These are phyloP conservation scores for Salmo trutta DNA, from an alignment of 2,797 vertebrate genomes.

Conservation along the genomic window DNA sequence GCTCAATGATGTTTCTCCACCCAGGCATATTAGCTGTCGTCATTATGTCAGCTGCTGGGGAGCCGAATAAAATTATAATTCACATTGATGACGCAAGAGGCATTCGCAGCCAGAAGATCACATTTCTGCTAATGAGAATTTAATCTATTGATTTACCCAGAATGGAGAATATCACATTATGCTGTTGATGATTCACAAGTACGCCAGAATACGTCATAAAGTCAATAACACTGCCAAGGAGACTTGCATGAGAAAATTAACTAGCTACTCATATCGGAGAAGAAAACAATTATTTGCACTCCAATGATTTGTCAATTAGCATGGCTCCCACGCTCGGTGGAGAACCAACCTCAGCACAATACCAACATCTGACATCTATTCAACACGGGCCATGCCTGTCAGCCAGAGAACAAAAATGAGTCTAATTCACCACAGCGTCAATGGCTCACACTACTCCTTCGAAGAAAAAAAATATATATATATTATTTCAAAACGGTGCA, in stretches of 20 bases:
- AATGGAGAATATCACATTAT: background rate
- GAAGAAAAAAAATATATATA: constrained; percentile 29
- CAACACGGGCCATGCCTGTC: background rate
- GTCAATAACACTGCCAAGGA: background rate
- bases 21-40: background rate
- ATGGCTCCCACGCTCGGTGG: constrained; percentile 4
- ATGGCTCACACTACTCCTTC: constrained; percentile 16
- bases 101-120: background rate
- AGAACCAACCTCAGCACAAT: background rate
- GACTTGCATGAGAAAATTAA: background rate
- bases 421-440: constrained; percentile 40
- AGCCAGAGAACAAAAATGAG: background rate
- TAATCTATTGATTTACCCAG: background rate
- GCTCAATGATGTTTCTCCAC: background rate
- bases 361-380: background rate
- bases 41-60: background rate
- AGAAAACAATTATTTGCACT: constrained; percentile 28
- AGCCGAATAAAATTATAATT: background rate
- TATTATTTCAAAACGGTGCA: constrained; percentile 39
- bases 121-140: background rate
- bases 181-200: background rate
- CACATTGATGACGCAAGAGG: background rate
- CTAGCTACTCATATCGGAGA: constrained; percentile 22
- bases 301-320: constrained; percentile 10
- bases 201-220: background rate